Conservation (phyloP, 2,113 vertebrate species). For the Drymodes brunneopygia region DNA sequence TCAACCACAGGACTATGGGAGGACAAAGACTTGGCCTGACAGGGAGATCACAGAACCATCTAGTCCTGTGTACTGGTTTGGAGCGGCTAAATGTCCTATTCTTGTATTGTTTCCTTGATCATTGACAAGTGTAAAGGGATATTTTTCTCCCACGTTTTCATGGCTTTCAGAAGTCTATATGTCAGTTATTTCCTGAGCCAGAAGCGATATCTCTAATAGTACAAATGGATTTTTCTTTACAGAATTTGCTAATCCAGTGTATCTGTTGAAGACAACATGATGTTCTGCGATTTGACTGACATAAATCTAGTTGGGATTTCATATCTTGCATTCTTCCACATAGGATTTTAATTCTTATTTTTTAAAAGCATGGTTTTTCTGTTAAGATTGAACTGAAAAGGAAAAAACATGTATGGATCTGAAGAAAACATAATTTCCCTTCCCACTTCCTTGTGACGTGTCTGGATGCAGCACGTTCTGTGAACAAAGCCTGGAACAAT, state of each 20-base stretch:
- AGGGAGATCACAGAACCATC: background rate
- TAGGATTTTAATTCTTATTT: background rate
- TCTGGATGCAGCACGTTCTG: background rate
- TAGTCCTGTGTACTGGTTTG: rapidly evolving
- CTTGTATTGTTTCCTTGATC: background rate
- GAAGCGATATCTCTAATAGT: background rate
- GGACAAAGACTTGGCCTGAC: background rate
- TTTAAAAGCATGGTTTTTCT: background rate
- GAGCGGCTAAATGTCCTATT: background rate
- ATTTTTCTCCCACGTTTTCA: background rate
- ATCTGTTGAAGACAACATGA: background rate
- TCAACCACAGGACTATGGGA: background rate
- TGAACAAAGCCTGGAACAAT: slow-evolving; percentile 11
- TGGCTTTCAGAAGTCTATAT: background rate
- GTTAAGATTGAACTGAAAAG: background rate
- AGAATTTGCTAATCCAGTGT: background rate
- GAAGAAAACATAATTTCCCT: background rate
- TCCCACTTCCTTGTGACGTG: background rate
- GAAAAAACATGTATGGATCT: background rate
- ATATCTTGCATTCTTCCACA: background rate
- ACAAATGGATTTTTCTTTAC: background rate
- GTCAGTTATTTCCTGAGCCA: background rate
- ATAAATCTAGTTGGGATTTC: background rate
- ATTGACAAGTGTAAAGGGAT: background rate
- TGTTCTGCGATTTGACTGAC: background rate